Evolutionary conservation across 2,113 vertebrate genomes (phyloP).

Genomic region (Nansenia antarctica): DNA sequence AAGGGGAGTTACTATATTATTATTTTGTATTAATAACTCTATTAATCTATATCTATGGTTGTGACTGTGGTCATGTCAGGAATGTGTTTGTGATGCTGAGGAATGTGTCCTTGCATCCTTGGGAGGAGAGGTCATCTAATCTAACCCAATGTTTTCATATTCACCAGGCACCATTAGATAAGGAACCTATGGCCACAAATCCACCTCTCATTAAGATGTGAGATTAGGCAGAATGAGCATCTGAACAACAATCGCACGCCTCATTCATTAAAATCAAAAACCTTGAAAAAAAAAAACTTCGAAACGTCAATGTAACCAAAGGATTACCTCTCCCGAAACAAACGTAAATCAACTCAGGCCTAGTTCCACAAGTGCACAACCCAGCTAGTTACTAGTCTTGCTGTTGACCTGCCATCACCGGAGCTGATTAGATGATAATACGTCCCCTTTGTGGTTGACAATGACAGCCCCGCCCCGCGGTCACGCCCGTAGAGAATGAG

Average conservation of each 20-base stretch:
- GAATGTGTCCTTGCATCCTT: too few species aligned
- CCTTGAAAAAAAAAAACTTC: neutral
- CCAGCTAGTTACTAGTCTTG: too few species aligned
- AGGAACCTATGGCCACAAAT: too few species aligned
- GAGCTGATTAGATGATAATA: neutral
- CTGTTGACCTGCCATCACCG: neutral
- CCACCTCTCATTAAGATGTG: too few species aligned
- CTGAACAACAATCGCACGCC: too few species aligned
- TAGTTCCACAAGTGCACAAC: too few species aligned
- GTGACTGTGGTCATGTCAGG: neutral
- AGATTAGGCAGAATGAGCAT: too few species aligned
- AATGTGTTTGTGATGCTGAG: constrained; percentile 8
- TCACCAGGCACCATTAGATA: too few species aligned
- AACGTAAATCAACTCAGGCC: neutral
- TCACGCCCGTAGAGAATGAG: constrained; percentile 26
- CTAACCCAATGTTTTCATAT: too few species aligned
- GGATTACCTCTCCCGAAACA: neutral
- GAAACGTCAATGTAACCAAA: neutral
- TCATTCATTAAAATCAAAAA: too few species aligned
- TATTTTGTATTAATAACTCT: too few species aligned
- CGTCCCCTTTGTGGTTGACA: neutral
- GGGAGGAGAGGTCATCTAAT: too few species aligned
- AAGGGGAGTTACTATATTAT: constrained; percentile 20
- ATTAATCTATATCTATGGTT: neutral
- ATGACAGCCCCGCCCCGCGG: neutral